Base-by-base conservation (phyloP, 2,888 invertebrate genomes). In the Cacoxenus indagator region DNA sequence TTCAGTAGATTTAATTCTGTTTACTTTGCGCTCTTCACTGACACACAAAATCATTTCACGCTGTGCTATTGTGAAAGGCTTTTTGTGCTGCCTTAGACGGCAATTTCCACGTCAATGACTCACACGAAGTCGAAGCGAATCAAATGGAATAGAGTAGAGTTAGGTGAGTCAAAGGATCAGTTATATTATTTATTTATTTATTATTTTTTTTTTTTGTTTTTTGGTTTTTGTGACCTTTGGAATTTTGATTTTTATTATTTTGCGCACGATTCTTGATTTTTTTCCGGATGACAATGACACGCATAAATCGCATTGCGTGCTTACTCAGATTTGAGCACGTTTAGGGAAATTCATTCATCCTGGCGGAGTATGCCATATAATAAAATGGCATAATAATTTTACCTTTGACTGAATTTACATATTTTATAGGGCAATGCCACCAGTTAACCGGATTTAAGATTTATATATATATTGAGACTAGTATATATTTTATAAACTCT, bases 1-100 rank as follows among this genome's bases (percentile, higher is more conserved):
- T 73, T 72, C 70, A 78, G 77, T 77, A 78, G 76, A 73, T 73
- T 80, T 80, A 69, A 73, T 70, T 66, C 67, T 70, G 64, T 77
- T 70, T 55, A 69, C 67, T 59, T 64, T 68, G 54, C 48, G 65
- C 17, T 29, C 29, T 3, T 29, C 22, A 19, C 48, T 64, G 19
- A 27, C 43, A 27, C 64, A n/a, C 61, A 71, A 68, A 70, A 31
- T 19, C n/a, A 31, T 22, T 78, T 70, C 77, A 73, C 68, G 78
- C 78, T 78, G 78, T 70, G 73, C 67, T 68, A 68, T 77, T 78
- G 77, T 76, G 61, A 68, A 68, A 76, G 67, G 69, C 70, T 65
- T 64, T 64, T 55, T 27, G 59, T 51, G 59, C 37, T 69, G 24
- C 29, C 29, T 29, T 31, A 48, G 59, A 48, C 24, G 27, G 48